phyloP scores from a whole-genome alignment of 2,888 invertebrate genomes.

The Heliconius ethilla region DNA sequence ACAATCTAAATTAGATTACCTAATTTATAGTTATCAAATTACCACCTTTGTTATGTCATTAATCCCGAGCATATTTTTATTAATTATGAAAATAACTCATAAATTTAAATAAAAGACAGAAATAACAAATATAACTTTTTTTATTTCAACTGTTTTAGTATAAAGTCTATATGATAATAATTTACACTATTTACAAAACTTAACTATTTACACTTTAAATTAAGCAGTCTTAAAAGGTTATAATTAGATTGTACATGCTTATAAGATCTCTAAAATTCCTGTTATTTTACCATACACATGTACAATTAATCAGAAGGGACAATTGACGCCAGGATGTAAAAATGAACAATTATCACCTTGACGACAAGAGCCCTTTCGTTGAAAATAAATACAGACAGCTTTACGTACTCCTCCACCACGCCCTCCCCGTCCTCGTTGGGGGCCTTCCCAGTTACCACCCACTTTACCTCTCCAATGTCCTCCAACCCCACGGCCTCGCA shows the following conservation, averaged over 20 bases:
- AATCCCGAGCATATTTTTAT: no score
- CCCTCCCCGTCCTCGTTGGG: conserved; percentile 73
- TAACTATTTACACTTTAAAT: conserved; percentile 53
- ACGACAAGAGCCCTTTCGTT: conserved; percentile 90
- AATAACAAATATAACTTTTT: conserved; percentile 35
- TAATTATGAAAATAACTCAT: background rate
- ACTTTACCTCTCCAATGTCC: conserved; percentile 79
- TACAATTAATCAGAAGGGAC: conserved; percentile 67
- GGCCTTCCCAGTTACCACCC: conserved; percentile 74
- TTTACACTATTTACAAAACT: conserved; percentile 55
- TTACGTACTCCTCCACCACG: conserved; percentile 81
- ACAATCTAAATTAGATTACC: no score
- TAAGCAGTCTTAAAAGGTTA: conserved; percentile 62
- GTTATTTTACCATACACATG: conserved; percentile 26
- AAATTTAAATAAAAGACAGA: background rate
- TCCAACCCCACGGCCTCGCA: conserved; percentile 79
- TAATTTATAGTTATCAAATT: no score
- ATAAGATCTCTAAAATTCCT: conserved; percentile 12
- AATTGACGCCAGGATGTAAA: conserved; percentile 88
- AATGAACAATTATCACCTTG: conserved; percentile 92
- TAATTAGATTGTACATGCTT: conserved; percentile 38
- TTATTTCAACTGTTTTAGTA: conserved; percentile 48
- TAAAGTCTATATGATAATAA: conserved; percentile 40
- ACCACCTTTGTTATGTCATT: no score
- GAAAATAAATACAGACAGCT: conserved; percentile 88